Conservation (phyloP, 1,140 invertebrate genomes). For the Neocloeon triangulifer region DNA sequence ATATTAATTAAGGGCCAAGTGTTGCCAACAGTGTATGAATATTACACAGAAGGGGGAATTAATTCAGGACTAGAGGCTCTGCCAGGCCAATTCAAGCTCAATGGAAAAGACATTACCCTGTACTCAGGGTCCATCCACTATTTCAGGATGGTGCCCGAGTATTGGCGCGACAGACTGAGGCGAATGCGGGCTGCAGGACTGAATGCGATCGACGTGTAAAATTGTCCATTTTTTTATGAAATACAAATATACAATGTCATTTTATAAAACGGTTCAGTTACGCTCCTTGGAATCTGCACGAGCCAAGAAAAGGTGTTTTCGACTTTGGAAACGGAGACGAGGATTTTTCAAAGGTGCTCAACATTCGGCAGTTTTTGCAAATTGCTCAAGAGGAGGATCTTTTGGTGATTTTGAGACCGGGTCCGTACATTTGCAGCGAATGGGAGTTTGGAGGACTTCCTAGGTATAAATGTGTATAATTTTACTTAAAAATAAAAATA, state of each 20-base stretch:
- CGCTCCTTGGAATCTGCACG: slow-evolving; percentile 28
- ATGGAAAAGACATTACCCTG: slow-evolving; percentile 15
- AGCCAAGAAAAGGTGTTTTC: slow-evolving; percentile 18
- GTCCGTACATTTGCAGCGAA: slow-evolving; percentile 19
- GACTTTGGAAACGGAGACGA: slow-evolving; percentile 16
- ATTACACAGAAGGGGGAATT: slow-evolving; percentile 11
- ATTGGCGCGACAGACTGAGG: slow-evolving; percentile 25
- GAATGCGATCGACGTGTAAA: not conserved
- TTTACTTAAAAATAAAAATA: too few relatives aligned
- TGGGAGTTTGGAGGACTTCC: slow-evolving; percentile 14
- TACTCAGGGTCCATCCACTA: slow-evolving; percentile 27
- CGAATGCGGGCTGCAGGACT: slow-evolving; percentile 19
- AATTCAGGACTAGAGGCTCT: slow-evolving; percentile 10
- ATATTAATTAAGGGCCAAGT: too few relatives aligned
- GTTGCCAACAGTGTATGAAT: slow-evolving; percentile 13
- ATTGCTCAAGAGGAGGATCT: slow-evolving; percentile 15
- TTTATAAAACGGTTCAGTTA: slow-evolving; percentile 14
- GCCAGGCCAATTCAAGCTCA: slow-evolving; percentile 13
- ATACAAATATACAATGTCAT: not conserved
- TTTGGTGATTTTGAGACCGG: slow-evolving; percentile 15
- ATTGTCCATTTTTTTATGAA: too few relatives aligned
- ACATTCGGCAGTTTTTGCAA: slow-evolving; percentile 11
- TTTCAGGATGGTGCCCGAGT: slow-evolving; percentile 23
- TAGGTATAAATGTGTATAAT: slow-evolving; percentile 5
- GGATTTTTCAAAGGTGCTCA: slow-evolving; percentile 9